phyloP scores from a whole-genome alignment of 1,140 invertebrate species.

The Zaprionus africanus region DNA sequence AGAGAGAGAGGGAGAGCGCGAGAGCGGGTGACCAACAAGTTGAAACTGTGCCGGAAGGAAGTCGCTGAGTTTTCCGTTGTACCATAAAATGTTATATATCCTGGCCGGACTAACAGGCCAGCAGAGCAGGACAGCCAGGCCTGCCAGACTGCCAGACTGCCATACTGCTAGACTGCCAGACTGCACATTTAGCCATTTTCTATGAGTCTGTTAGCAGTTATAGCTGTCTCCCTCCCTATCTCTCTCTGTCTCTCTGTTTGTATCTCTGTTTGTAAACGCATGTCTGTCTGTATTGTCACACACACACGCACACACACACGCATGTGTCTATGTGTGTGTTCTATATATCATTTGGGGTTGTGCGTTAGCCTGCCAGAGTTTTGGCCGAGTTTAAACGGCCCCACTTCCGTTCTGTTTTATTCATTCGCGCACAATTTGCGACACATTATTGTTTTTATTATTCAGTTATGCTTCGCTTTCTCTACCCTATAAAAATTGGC shows the following conservation, averaged over 20 bases:
- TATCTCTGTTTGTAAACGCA: neutral
- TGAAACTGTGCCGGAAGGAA: constrained; percentile 76
- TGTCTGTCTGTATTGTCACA: neutral
- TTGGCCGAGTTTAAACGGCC: constrained; percentile 66
- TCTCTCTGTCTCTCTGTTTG: neutral
- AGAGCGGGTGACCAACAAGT: constrained; percentile 28
- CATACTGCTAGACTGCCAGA: constrained; percentile 34
- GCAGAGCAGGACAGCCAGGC: neutral
- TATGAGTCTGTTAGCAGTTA: constrained; percentile 17
- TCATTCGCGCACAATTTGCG: constrained; percentile 79
- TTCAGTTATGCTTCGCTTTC: constrained; percentile 46
- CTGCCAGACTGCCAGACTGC: constrained; percentile 26
- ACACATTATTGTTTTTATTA: constrained; percentile 81
- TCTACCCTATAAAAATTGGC: neutral
- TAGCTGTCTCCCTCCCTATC: neutral
- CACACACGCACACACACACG: neutral
- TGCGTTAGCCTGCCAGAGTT: constrained; percentile 38
- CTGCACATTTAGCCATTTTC: constrained; percentile 60
- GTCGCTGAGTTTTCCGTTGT: constrained; percentile 74
- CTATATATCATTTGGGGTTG: constrained; percentile 15
- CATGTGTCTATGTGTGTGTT: neutral
- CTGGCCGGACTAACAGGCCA: constrained; percentile 37
- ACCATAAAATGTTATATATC: constrained; percentile 77
- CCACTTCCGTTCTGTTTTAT: constrained; percentile 79
- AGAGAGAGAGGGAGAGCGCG: too few relatives aligned